phyloP scores from a whole-genome alignment of 2,113 vertebrate genomes.

The Condylura cristata region DNA sequence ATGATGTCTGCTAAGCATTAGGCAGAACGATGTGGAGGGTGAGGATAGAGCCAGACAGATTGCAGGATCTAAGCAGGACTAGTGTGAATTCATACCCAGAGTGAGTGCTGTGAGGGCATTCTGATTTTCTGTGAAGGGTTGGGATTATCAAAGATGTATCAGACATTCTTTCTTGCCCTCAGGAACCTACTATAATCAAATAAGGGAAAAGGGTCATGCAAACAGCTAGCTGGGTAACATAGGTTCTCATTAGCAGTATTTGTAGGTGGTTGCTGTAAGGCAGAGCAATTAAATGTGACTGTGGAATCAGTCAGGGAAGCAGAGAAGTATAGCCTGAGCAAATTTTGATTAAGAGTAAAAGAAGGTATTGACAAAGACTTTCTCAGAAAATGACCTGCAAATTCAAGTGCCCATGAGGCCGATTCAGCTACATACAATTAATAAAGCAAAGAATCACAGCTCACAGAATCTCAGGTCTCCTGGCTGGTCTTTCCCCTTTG shows the following conservation, averaged over 20 bases:
- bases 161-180: not conserved
- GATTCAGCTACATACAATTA: not conserved
- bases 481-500: not conserved
- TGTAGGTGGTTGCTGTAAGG: not conserved
- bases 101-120: not conserved
- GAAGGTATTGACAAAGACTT: not conserved
- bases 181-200: not conserved
- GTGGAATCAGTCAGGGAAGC: not conserved
- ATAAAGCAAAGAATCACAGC: not conserved
- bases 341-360: not conserved
- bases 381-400: not conserved
- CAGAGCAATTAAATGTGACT: conserved; percentile 32
- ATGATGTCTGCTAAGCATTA: not conserved
- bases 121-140: conserved; percentile 8
- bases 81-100: not conserved
- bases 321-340: not conserved
- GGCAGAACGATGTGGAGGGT: not conserved
- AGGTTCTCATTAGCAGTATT: not conserved
- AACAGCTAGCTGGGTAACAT: not conserved
- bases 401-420: not conserved
- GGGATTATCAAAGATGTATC: not conserved
- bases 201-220: not conserved
- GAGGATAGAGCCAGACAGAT: not conserved
- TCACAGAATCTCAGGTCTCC: not conserved
- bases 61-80: not conserved